Evolutionary conservation across 2,888 invertebrate genomes (phyloP), one percentile per base, ranked within the genome.

Genomic region (Amiota minor): DNA sequence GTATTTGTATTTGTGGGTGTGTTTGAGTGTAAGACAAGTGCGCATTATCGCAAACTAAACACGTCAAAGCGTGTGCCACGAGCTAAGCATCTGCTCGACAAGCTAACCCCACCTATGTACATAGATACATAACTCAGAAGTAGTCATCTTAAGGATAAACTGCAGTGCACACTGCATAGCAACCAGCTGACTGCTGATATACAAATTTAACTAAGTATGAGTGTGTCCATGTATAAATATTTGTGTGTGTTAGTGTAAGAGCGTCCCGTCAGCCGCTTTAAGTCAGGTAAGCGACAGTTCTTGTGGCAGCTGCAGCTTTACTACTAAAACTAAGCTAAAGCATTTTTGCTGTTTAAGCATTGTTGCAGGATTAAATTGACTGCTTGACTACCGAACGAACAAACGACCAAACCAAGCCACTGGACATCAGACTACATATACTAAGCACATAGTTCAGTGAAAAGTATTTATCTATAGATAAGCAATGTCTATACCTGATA

Each of bases 21-120:
- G 18, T 67, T 20, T 50, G 16, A 9, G 45, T 35, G 2, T 35
- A 35, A 35, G 35, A 35, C 35, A 35, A 35, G 35, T 74, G 74
- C 67, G 71, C 23, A 75, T 75, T 73, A 72, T 53, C 65, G 71
- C 70, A 72, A 67, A 71, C 72, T 49, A 69, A 62, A 73, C 76
- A 75, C 70, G 70, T 75, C 73, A 65, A 73, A 65, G 70, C 53
- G 50, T 35, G 35, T 65, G 18, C 70, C 67, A n/a, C 49, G 65
- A 76, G 72, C 72, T 67, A 68, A 68, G 50, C 67, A 14, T 68
- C 67, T 35, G 6, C 35, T 53, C 53, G 67, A 68, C 67, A 68
- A 20, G 61, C 61, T 35, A 65, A 35, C 35, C 6, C 35, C 0
- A 35, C 35, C 2, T 35, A 59, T 62, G 71, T 72, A 72, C 20